Evolutionary conservation across 2,888 invertebrate species (phyloP).

Genomic region (Cheilosia pagana): DNA sequence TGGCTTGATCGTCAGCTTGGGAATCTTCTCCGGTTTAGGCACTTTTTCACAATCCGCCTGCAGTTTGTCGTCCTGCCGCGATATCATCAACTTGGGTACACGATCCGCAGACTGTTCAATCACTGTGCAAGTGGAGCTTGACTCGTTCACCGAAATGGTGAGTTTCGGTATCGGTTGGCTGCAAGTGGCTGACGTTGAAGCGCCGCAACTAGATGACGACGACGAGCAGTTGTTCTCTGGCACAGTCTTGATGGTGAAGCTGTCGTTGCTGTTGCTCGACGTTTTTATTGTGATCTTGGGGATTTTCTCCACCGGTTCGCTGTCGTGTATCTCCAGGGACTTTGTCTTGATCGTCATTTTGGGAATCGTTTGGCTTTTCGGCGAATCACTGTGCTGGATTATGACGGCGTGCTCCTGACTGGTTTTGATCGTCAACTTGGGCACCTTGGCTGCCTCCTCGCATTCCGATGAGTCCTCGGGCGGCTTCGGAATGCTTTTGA

Average conservation of each 20-base stretch:
- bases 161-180: slow-evolving; percentile 83
- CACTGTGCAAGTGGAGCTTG: slow-evolving; percentile 63
- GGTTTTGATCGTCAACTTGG: slow-evolving; percentile 84
- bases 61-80: slow-evolving; percentile 79
- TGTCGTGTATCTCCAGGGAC: slow-evolving; percentile 78
- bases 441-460: slow-evolving; percentile 77
- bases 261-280: slow-evolving; percentile 72
- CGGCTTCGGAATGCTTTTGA: slow-evolving; percentile 83
- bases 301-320: slow-evolving; percentile 79
- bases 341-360: slow-evolving; percentile 82
- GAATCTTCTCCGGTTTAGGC: slow-evolving; percentile 85
- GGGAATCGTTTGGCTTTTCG: slow-evolving; percentile 81
- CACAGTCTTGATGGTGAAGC: slow-evolving; percentile 63
- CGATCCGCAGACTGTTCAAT: slow-evolving; percentile 76
- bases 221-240: slow-evolving; percentile 43
- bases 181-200: slow-evolving; percentile 33
- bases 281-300: slow-evolving; percentile 83
- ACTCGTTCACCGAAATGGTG: slow-evolving; percentile 84
- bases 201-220: slow-evolving; percentile 20
- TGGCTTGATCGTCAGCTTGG: slow-evolving; percentile 85
- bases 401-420: slow-evolving; percentile 84
- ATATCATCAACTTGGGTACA: slow-evolving; percentile 81
- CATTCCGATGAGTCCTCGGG: slow-evolving; percentile 56
- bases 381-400: slow-evolving; percentile 80
- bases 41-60: slow-evolving; percentile 73